Evolutionary conservation across 2,113 vertebrate genomes (phyloP), one percentile per base, ranked within the genome.

Genomic region (Dasyornis broadbenti): DNA sequence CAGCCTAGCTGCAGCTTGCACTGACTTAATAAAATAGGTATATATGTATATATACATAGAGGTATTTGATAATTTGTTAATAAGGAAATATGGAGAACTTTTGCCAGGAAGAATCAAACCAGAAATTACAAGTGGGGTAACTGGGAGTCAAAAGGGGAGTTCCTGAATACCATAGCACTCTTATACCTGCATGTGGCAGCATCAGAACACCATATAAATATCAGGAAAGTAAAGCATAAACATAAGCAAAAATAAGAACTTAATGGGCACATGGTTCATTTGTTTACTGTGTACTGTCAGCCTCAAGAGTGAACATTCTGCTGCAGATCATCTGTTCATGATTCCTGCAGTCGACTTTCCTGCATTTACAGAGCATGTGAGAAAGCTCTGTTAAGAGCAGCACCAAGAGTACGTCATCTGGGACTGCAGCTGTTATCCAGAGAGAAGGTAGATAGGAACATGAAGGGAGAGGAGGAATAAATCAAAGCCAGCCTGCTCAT

Each of bases 251-350:
- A 85, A 39, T 50, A 69, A 47, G 35, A 82, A 80, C 63, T 52
- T 83, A 94, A 80, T 66, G 35, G 52, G 24, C 24, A 59, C 94
- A 66, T 39, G 54, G 66, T 80, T 95, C 66, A 80, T 93, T 91
- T 91, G 35, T 90, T 87, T 95, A n/a, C 63, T 90, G 89, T 76
- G 63, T 37, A 72, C 60, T 72, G 83, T 33, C 70, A 81, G 7
- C 70, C 54, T 95, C 60, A 87, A 90, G 78, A 70, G 39, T 76
- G 73, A 94, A 69, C 16, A 59, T 80, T 95, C 52, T 92, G 78
- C 71, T 9, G 10, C 87, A 84, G 73, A 95, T 95, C 93, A 92
- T 96, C 78, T 95, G 91, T 65, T 82, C 86, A 42, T 75, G 79
- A 53, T 91, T 69, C 71, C 81, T 66, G 42, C 70, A 94, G 66